Base-by-base conservation (phyloP, 2,113 vertebrate genomes). In the Scatophagus argus region DNA sequence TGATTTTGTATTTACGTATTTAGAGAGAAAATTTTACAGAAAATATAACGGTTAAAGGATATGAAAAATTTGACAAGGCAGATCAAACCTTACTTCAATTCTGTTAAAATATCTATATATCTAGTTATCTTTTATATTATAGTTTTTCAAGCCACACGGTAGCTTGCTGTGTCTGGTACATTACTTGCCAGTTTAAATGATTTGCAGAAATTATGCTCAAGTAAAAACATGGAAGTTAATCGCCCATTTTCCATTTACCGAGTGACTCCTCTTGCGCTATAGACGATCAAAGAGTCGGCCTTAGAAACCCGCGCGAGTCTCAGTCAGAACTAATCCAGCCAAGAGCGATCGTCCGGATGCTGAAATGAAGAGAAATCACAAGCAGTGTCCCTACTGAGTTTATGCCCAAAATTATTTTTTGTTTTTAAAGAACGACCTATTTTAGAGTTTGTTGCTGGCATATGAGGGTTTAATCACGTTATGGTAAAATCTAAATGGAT, bases 271-370 rank as follows among this genome's bases (percentile, higher is more conserved):
- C 69, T 44, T n/a, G 21, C 0, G 0, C 1, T 21, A 81, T 76
- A 84, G 61, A 87, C 59, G 85, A 91, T 89, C 44, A 5, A 8
- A 19, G 17, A 58, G 61, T 34, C 36, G n/a, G 9, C 63, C 29
- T 3, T 2, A 21, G 52, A 86, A 81, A 82, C 83, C 85, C 87
- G 92, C 92, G 92, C 82, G 67, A 82, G 47, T 68, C 17, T 21
- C 88, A 95, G 94, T 4, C 91, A 79, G 3, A 66, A 86, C 8
- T 66, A 93, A 82, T 86, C 32, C 88, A 94, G 5, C 41, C 2
- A 0, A 75, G 88, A 89, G 14, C 79, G 80, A 7, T 87, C 81
- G 43, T 55, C 0, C 32, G 4, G 8, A n/a, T n/a, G n/a, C n/a
- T n/a, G n/a, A n/a, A n/a, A n/a, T n/a, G 2, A 9, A 21, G 1